Evolutionary conservation across 92 coral and sea anemone species (phyloP).

Genomic region (Epizoanthus scotinus): DNA sequence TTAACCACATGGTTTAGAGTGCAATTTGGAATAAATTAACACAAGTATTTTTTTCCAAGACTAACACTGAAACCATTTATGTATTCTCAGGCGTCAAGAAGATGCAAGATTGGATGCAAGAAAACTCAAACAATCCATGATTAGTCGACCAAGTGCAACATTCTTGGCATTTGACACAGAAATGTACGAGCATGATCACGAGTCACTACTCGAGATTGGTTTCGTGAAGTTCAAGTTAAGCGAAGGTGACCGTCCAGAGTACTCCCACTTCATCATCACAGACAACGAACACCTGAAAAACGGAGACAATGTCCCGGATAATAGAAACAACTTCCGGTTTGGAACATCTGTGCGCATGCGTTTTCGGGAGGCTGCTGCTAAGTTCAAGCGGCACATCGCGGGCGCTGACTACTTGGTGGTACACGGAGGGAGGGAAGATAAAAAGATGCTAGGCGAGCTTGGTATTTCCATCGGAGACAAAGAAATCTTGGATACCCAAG

Average conservation of each 20-base stretch:
- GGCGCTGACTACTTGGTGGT: constrained; percentile 57
- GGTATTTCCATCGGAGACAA: constrained; percentile 43
- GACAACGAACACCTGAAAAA: constrained; percentile 51
- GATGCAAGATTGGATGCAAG: constrained; percentile 42
- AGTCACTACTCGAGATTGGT: constrained; percentile 68
- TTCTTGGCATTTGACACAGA: constrained; percentile 69
- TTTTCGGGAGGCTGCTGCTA: constrained; percentile 59
- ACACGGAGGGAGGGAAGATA: constrained; percentile 61
- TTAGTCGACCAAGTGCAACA: background rate
- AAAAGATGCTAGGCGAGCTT: constrained; percentile 40
- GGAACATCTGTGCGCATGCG: constrained; percentile 63
- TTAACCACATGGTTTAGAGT: too few relatives aligned
- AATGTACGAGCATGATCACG: constrained; percentile 63
- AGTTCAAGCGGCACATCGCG: constrained; percentile 45
- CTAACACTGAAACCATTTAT: too few relatives aligned
- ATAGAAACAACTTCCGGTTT: constrained; percentile 58
- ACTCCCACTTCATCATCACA: constrained; percentile 58
- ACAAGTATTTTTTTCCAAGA: too few relatives aligned
- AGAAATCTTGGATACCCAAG: constrained; percentile 66
- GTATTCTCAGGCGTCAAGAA: constrained; percentile 35
- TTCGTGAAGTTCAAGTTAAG: constrained; percentile 47
- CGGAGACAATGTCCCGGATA: constrained; percentile 58
- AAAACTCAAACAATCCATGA: constrained; percentile 23
- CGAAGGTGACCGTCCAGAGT: constrained; percentile 26
- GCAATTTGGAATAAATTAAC: too few relatives aligned